Evolutionary conservation across 2,113 vertebrate genomes (phyloP).

Genomic region (Typhlomys cinereus): DNA sequence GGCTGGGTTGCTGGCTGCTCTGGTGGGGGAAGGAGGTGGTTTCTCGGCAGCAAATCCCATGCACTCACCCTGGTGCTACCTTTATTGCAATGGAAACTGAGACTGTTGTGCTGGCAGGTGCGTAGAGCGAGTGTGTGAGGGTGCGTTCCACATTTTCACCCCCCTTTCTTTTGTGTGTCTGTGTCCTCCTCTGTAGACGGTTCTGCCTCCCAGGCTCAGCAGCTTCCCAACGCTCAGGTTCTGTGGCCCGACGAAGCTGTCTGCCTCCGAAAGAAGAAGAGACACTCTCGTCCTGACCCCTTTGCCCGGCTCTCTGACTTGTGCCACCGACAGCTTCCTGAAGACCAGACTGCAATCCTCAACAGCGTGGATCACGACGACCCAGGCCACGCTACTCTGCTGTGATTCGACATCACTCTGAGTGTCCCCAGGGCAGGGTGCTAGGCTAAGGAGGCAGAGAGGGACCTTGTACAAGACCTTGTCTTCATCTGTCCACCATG

Average conservation of each 20-base stretch:
- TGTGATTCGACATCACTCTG: constrained; percentile 83
- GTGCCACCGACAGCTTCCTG: constrained; percentile 91
- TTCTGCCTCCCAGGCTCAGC: constrained; percentile 98
- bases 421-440: constrained; percentile 56
- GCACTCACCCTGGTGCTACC: background rate
- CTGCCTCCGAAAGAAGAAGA: constrained; percentile 94
- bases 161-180: constrained; percentile 32
- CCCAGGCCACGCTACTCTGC: constrained; percentile 93
- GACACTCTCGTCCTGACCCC: constrained; percentile 92
- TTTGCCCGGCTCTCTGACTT: constrained; percentile 93
- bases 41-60: background rate
- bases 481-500: background rate
- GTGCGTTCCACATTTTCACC: background rate
- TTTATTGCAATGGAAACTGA: background rate
- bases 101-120: background rate
- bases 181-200: constrained; percentile 84
- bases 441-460: constrained; percentile 25
- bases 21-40: background rate
- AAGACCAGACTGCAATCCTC: constrained; percentile 96
- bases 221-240: constrained; percentile 96
- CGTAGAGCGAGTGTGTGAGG: background rate
- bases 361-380: constrained; percentile 93
- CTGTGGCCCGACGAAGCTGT: constrained; percentile 91
- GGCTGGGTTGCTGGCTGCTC: background rate
- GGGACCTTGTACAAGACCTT: background rate